These are phyloP conservation scores for Zeuzera pyrina DNA, from an alignment of 2,888 invertebrate species.

Conservation along the genomic window DNA sequence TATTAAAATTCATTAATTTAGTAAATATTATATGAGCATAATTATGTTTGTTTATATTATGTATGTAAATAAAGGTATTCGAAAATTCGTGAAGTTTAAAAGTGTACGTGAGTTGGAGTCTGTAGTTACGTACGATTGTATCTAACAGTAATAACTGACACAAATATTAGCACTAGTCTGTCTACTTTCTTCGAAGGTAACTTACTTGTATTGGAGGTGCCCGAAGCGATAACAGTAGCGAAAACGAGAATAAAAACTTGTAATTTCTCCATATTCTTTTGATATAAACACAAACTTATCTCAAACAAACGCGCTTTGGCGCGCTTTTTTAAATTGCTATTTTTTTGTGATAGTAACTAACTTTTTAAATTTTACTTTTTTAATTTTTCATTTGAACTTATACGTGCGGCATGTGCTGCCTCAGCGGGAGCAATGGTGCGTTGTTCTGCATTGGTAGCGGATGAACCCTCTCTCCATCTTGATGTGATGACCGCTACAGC, in stretches of 20 bases:
- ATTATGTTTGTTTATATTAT: too few species aligned
- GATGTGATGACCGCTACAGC: constrained; percentile 31
- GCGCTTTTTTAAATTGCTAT: constrained; percentile 12
- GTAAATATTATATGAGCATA: too few species aligned
- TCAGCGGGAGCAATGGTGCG: constrained; percentile 46
- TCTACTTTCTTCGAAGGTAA: constrained; percentile 50
- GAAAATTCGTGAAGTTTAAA: too few species aligned
- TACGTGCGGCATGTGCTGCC: constrained; percentile 43
- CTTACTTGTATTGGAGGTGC: constrained; percentile 58
- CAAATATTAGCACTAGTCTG: too few species aligned
- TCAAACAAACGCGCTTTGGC: constrained; percentile 9
- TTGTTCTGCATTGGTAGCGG: constrained; percentile 17
- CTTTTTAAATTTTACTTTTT: constrained; percentile 11
- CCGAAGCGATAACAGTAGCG: constrained; percentile 37
- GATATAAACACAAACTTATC: constrained; percentile 4
- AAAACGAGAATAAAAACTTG: constrained; percentile 43
- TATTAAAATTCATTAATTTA: too few species aligned
- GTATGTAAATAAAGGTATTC: too few species aligned
- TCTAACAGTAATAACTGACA: too few species aligned
- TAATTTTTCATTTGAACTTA: constrained; percentile 14
- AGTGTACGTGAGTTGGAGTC: too few species aligned
- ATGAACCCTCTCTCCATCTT: constrained; percentile 33
- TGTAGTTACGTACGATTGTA: too few species aligned
- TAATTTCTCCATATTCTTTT: constrained; percentile 37
- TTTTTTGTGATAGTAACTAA: constrained; percentile 10